Conservation (phyloP, 1,140 invertebrate genomes). For the Wiebesia pumilae region DNA sequence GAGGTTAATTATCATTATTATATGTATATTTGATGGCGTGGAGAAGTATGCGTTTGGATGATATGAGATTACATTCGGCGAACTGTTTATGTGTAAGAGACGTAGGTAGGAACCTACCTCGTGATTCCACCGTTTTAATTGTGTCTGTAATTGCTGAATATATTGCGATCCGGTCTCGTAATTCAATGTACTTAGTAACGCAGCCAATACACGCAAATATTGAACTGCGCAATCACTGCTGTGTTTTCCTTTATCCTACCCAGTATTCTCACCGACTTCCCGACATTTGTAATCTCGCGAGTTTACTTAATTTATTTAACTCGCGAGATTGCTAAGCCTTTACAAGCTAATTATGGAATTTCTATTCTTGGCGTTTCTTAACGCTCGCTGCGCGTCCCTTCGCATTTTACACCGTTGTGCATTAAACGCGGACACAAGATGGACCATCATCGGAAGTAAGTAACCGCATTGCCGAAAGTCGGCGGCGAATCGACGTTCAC, state of each 20-base stretch:
- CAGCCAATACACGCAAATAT: slow-evolving; percentile 72
- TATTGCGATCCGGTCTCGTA: slow-evolving; percentile 69
- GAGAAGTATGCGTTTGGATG: slow-evolving; percentile 12
- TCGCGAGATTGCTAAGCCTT: neutral
- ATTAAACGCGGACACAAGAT: neutral
- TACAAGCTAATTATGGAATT: slow-evolving; percentile 11
- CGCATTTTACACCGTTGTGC: too few species aligned
- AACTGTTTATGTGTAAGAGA: slow-evolving; percentile 39
- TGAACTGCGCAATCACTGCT: slow-evolving; percentile 60
- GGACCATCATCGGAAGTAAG: too few species aligned
- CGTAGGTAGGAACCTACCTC: slow-evolving; percentile 43
- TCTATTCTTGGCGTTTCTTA: neutral
- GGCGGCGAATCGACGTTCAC: too few species aligned
- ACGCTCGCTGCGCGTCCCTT: neutral
- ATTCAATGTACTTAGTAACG: slow-evolving; percentile 74
- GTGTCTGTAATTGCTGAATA: slow-evolving; percentile 72
- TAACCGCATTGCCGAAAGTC: too few species aligned
- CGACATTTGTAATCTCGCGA: neutral
- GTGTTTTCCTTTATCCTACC: slow-evolving; percentile 3
- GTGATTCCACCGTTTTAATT: slow-evolving; percentile 61
- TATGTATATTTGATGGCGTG: slow-evolving; percentile 20
- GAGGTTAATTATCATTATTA: slow-evolving; percentile 7
- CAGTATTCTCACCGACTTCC: neutral
- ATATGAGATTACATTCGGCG: slow-evolving; percentile 10
- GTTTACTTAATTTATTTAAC: neutral